Conservation (phyloP, 2,113 vertebrate genomes). For the Strix aluco region DNA sequence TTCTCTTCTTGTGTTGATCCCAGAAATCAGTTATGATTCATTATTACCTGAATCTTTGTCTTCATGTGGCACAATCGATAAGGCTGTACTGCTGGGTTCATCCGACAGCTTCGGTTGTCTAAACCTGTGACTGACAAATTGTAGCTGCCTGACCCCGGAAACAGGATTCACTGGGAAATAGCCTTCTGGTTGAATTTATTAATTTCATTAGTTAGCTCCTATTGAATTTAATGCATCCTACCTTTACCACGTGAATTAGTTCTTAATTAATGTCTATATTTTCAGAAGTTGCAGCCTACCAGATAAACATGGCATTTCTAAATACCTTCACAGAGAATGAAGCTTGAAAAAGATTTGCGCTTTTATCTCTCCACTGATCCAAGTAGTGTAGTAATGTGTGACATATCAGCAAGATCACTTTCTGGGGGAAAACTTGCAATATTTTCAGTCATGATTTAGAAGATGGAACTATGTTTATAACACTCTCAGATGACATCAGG, state of each 20-base stretch:
- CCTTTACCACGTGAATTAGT: background rate
- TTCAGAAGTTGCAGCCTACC: background rate
- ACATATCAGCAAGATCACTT: background rate
- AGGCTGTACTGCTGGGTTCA: background rate
- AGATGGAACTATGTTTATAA: background rate
- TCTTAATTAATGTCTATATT: background rate
- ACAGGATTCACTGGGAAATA: background rate
- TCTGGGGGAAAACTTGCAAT: background rate
- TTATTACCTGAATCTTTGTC: conserved; percentile 15
- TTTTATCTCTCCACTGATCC: background rate
- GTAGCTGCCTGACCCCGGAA: conserved; percentile 10
- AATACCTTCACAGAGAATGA: background rate
- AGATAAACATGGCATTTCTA: background rate
- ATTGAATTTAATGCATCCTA: background rate
- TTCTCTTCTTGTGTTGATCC: background rate
- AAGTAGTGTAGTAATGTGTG: background rate
- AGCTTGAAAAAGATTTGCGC: background rate
- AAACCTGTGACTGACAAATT: background rate
- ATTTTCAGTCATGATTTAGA: background rate
- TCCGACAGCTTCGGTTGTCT: background rate
- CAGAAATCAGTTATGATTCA: background rate
- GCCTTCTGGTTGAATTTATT: background rate
- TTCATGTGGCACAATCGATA: background rate
- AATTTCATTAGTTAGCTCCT: background rate
- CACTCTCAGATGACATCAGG: background rate